Percentiles rank a stretch among this genome's conserved stretches.
Conservation (phyloP, 2,797 vertebrate species). For the Siniperca obscura region DNA sequence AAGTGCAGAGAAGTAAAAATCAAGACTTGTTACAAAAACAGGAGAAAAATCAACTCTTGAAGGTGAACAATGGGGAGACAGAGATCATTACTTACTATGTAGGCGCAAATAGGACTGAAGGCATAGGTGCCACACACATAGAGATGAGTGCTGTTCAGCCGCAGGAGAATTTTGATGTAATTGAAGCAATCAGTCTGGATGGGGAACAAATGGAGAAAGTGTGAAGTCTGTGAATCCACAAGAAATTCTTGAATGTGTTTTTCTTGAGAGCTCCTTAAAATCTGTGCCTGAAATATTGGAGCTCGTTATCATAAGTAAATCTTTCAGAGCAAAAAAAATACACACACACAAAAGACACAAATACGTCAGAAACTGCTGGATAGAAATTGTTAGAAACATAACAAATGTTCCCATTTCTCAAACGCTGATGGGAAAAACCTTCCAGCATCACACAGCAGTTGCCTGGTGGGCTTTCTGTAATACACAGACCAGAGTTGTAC, state of each 20-base stretch:
- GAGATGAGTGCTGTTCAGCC: conserved; percentile 91
- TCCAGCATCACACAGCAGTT: conserved; percentile 53
- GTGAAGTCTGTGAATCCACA: conserved; percentile 28
- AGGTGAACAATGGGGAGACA: neutral
- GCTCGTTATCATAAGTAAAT: conserved; percentile 5
- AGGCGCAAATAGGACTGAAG: conserved; percentile 93
- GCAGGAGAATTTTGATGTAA: conserved; percentile 95
- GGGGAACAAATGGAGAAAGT: conserved; percentile 47
- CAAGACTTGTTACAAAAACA: neutral
- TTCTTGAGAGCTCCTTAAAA: conserved; percentile 35
- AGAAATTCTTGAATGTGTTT: conserved; percentile 20
- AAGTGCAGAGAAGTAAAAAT: conserved; percentile 12
- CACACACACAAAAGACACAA: conserved; percentile 10
- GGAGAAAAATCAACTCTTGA: conserved; percentile 20
- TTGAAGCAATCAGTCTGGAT: conserved; percentile 95
- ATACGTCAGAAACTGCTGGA: conserved; percentile 16
- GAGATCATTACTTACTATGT: conserved; percentile 88
- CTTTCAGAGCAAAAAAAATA: neutral
- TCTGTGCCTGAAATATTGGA: conserved; percentile 21
- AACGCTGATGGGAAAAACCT: conserved; percentile 50
- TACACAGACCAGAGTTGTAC: conserved; percentile 59
- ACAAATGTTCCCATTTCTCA: conserved; percentile 25
- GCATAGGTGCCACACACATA: conserved; percentile 94
- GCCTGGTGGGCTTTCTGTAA: conserved; percentile 62
- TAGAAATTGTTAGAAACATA: conserved; percentile 18